A percentile compares a stretch with the other conserved stretches of the same genome.
phyloP scores from a whole-genome alignment of 2,113 vertebrate genomes.

The Chaetops frenatus region DNA sequence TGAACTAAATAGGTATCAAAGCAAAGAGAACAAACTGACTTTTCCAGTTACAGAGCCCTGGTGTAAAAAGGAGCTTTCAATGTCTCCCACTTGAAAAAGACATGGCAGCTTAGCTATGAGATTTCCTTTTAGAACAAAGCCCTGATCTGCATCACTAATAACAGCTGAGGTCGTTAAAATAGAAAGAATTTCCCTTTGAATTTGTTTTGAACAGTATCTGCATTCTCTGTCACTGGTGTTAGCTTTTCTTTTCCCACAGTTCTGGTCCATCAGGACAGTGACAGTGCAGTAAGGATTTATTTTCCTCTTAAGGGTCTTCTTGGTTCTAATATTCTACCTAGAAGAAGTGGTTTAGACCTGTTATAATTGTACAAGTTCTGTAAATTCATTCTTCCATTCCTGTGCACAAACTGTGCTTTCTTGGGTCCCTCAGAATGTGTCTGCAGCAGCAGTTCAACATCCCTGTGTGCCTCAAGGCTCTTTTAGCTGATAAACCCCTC shows the following conservation, averaged over 20 bases:
- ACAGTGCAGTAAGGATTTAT: background rate
- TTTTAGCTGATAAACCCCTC: background rate
- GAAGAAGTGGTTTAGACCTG: background rate
- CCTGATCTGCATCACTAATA: slow-evolving; percentile 41
- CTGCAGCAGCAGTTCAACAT: background rate
- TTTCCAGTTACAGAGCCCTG: background rate
- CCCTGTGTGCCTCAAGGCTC: background rate
- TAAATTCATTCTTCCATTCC: background rate
- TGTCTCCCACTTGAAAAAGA: background rate
- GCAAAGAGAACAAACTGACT: background rate
- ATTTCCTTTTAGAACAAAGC: slow-evolving; percentile 7
- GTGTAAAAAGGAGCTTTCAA: background rate
- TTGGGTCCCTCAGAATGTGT: background rate
- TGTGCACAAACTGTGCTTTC: background rate
- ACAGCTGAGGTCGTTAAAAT: background rate
- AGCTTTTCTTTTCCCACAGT: background rate
- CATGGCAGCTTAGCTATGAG: background rate
- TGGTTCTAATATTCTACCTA: background rate
- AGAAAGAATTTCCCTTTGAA: slow-evolving; percentile 10
- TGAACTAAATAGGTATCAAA: background rate
- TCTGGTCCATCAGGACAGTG: background rate
- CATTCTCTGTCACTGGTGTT: background rate
- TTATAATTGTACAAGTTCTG: background rate
- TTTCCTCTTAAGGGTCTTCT: background rate
- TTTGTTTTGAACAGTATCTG: background rate